Evolutionary conservation across 1,140 invertebrate species (phyloP).

Genomic region (Tachypleus tridentatus): DNA sequence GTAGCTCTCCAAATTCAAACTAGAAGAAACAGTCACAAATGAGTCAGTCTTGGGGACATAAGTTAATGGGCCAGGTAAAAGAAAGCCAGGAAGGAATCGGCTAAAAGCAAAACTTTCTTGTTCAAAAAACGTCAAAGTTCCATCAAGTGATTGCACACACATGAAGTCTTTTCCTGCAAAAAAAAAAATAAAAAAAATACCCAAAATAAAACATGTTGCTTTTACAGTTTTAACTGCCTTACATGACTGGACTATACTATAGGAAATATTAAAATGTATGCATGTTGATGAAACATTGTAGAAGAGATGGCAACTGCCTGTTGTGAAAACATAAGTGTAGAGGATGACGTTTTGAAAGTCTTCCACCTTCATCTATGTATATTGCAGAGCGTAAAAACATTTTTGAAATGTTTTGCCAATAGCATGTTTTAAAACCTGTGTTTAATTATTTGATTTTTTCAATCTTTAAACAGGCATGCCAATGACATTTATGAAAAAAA

Average conservation of each 20-base stretch:
- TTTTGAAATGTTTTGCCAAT: too few relatives aligned
- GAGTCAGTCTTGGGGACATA: slow-evolving; percentile 65
- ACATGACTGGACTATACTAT: neutral
- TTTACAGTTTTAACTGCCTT: neutral
- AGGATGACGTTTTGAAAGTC: too few relatives aligned
- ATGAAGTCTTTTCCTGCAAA: slow-evolving; percentile 57
- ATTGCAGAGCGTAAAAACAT: too few relatives aligned
- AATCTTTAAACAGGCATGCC: too few relatives aligned
- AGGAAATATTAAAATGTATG: slow-evolving; percentile 8
- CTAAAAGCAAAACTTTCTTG: slow-evolving; percentile 70
- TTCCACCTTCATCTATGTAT: too few relatives aligned
- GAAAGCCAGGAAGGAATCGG: slow-evolving; percentile 54
- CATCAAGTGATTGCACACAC: slow-evolving; percentile 74
- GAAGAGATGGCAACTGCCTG: too few relatives aligned
- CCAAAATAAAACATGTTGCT: neutral
- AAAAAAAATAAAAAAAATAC: neutral
- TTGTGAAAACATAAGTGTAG: too few relatives aligned
- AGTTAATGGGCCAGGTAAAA: slow-evolving; percentile 61
- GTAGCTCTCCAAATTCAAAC: slow-evolving; percentile 62
- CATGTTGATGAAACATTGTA: neutral
- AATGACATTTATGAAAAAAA: too few relatives aligned
- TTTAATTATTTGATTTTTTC: too few relatives aligned
- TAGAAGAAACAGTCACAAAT: slow-evolving; percentile 60
- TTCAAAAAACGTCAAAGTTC: slow-evolving; percentile 69
- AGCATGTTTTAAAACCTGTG: too few relatives aligned